A percentile compares a stretch with the other conserved stretches of the same genome.
phyloP scores from a whole-genome alignment of 2,797 vertebrate species.

The Anniella stebbinsi region DNA sequence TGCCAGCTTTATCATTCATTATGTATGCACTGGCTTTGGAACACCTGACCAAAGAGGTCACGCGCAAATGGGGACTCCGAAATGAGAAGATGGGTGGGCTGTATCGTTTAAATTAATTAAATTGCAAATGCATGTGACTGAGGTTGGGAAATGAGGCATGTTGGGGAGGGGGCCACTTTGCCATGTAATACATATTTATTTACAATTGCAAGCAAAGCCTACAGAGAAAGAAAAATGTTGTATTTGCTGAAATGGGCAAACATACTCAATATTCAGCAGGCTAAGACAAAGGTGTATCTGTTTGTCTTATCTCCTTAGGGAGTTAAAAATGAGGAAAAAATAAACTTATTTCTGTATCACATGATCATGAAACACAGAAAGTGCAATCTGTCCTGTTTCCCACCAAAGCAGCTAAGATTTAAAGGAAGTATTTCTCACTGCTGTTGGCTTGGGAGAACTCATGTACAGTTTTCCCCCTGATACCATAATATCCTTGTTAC shows the following conservation, averaged over 20 bases:
- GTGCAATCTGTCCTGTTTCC: constrained; percentile 27
- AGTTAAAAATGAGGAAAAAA: constrained; percentile 62
- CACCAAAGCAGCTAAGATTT: neutral
- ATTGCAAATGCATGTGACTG: constrained; percentile 39
- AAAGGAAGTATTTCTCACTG: constrained; percentile 16
- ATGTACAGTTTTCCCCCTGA: neutral
- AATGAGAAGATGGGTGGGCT: constrained; percentile 49
- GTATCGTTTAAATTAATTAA: constrained; percentile 52
- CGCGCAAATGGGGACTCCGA: constrained; percentile 41
- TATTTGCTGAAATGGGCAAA: constrained; percentile 63
- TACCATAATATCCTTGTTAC: neutral
- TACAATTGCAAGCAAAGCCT: constrained; percentile 32
- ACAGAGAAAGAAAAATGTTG: constrained; percentile 28
- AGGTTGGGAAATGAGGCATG: constrained; percentile 38
- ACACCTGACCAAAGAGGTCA: constrained; percentile 58
- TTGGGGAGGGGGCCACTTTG: constrained; percentile 5
- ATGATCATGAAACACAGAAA: constrained; percentile 40
- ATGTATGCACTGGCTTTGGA: constrained; percentile 58
- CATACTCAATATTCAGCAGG: constrained; percentile 44
- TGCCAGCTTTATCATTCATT: neutral
- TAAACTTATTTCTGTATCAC: constrained; percentile 48
- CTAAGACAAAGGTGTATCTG: neutral
- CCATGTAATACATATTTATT: constrained; percentile 42
- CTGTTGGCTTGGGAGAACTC: neutral
- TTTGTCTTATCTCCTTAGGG: constrained; percentile 46